Conservation (phyloP, 2,888 invertebrate species). For the Napeogenes sylphis region DNA sequence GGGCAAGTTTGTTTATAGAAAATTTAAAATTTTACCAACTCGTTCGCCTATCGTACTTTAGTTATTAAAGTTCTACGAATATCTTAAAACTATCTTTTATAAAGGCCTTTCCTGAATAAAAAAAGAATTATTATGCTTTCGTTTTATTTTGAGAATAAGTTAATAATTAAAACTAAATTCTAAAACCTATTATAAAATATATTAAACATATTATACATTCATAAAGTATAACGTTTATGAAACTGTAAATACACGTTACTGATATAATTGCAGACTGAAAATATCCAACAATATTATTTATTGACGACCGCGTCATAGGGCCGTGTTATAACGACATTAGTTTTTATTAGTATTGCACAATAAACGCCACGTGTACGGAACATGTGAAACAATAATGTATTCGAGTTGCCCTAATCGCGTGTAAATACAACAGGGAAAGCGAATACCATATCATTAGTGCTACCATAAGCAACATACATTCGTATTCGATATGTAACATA, state of each 20-base stretch:
- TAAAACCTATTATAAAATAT: too few species aligned
- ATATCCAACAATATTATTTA: slow-evolving; percentile 30
- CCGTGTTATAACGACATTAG: slow-evolving; percentile 31
- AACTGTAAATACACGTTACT: neutral
- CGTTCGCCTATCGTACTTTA: slow-evolving; percentile 17
- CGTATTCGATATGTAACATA: neutral
- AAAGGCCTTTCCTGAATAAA: too few species aligned
- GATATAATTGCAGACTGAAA: slow-evolving; percentile 16
- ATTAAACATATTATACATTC: neutral
- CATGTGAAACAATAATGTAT: slow-evolving; percentile 32
- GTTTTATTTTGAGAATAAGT: too few species aligned
- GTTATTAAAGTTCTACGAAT: slow-evolving; percentile 5
- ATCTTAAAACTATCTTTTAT: neutral
- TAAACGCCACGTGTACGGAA: slow-evolving; percentile 32
- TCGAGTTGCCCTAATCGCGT: slow-evolving; percentile 32
- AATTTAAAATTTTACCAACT: slow-evolving; percentile 38
- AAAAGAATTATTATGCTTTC: too few species aligned
- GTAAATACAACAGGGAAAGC: slow-evolving; percentile 31
- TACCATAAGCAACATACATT: slow-evolving; percentile 28
- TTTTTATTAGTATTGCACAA: slow-evolving; percentile 35
- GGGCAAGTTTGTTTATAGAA: slow-evolving; percentile 45
- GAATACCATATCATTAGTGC: slow-evolving; percentile 26
- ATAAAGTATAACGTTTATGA: neutral
- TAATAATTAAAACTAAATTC: neutral
- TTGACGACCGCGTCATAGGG: slow-evolving; percentile 31